Base-by-base conservation (phyloP, 2,113 vertebrate species). In the Acanthochromis polyacanthus region DNA sequence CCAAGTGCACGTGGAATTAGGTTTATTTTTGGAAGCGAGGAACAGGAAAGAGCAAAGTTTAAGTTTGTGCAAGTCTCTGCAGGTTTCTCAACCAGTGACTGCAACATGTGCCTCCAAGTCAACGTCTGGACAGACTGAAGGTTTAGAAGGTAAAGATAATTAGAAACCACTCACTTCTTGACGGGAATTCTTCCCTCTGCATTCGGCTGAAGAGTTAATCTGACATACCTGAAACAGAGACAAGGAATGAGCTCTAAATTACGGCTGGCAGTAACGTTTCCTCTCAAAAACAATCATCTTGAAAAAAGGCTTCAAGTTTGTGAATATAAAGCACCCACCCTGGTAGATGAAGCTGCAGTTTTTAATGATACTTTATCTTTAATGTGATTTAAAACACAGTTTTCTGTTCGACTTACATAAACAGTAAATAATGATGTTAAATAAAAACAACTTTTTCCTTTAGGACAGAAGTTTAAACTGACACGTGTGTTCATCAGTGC, bases 151-250 rank as follows among this genome's bases (percentile, higher is more conserved):
- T 50, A 55, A 46, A 22, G 46, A 40, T 60, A 5, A 52, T n/a
- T 0, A 0, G 16, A 23, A 8, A 89, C 10, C 32, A 36, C 97
- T 96, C 95, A 99, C 98, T 98, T 98, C 93, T 99, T 99, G 51
- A 99, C 95, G 30, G 97, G 97, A 82, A 99, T 98, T 38, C 95
- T 96, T 0, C 97, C 97, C 79, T 99, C 98, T 62, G 96, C 91
- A 83, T 96, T 99, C 15, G 95, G 96, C 92, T 98, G 97, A 25
- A 99, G 96, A 38, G 96, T 98, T 22, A 99, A 95, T 82, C 93
- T 96, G 20, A 97, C 96, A 71, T 97, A 98, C 59, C 98, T 99
- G 94, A 85, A 88, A 81, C 11, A 72, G 32, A 77, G 1, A 43
- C 12, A 43, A 43, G 12, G 40, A 36, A 6, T 36, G 7, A 10